phyloP scores from a whole-genome alignment of 37 sponge, comb jelly and placozoan species.

The Chondrilla cf. caribensis region DNA sequence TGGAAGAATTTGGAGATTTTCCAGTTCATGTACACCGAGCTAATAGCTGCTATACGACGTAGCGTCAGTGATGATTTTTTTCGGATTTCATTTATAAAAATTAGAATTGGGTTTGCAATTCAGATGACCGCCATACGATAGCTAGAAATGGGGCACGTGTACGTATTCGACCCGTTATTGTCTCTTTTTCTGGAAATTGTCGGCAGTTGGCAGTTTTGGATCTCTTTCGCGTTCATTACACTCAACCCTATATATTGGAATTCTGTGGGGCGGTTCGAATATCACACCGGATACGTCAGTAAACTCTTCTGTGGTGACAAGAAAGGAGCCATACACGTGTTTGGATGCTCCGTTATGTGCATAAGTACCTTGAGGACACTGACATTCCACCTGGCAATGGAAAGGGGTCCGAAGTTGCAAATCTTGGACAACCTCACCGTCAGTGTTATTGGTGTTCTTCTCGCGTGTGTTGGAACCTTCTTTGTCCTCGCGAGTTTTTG shows the following conservation, averaged over 20 bases:
- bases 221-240: neutral
- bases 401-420: neutral
- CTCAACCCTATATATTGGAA: slow-evolving; percentile 63
- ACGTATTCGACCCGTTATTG: too few species aligned
- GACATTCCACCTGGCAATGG: slow-evolving; percentile 39
- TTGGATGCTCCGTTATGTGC: slow-evolving; percentile 28
- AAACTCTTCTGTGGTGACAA: slow-evolving; percentile 36
- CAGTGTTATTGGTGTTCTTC: slow-evolving; percentile 8
- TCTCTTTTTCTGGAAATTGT: too few species aligned
- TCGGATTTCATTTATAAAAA: too few species aligned
- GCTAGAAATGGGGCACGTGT: too few species aligned
- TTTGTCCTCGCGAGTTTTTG: slow-evolving; percentile 45
- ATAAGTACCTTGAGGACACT: slow-evolving; percentile 40
- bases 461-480: slow-evolving; percentile 29
- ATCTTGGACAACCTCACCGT: slow-evolving; percentile 7
- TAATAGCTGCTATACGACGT: too few species aligned
- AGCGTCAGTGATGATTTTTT: too few species aligned
- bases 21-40: too few species aligned
- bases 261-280: slow-evolving; percentile 40
- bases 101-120: too few species aligned
- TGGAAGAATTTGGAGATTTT: too few species aligned
- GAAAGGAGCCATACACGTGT: neutral
- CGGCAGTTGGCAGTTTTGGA: neutral
- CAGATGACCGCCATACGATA: too few species aligned
- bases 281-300: slow-evolving; percentile 35